These are phyloP conservation scores for Semnornis frantzii DNA, from an alignment of 2,113 vertebrate genomes.

Conservation along the genomic window DNA sequence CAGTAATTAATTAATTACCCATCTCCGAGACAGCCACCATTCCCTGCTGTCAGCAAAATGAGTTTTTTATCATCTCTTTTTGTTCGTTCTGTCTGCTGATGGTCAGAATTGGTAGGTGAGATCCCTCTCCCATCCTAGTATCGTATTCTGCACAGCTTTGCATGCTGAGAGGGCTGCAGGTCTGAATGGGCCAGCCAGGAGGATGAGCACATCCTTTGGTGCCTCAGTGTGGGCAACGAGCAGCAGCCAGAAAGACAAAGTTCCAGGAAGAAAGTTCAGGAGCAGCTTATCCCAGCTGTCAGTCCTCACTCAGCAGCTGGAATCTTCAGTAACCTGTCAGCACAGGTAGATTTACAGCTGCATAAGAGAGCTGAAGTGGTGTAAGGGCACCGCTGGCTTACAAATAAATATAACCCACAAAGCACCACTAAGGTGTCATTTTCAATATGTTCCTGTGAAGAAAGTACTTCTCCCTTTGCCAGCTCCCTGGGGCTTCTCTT, in stretches of 20 bases:
- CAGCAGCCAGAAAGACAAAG: neutral
- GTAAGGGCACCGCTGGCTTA: fast-evolving
- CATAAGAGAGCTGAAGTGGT: no score
- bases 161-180: neutral
- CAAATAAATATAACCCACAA: neutral
- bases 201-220: neutral
- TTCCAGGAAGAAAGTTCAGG: neutral
- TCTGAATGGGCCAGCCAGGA: neutral
- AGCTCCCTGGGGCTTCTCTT: neutral
- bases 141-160: neutral
- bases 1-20: no score
- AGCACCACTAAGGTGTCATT: neutral
- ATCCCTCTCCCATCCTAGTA: fast-evolving
- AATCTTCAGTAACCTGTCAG: neutral
- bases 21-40: no score
- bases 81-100: neutral
- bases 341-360: neutral
- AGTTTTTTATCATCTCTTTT: neutral
- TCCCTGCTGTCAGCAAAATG: neutral
- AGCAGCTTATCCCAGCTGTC: neutral
- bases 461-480: neutral
- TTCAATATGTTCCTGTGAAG: neutral
- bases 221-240: neutral
- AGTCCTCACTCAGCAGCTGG: neutral
- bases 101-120: neutral